phyloP scores from a whole-genome alignment of 2,113 vertebrate species.

The Gnathonemus longibarbis region DNA sequence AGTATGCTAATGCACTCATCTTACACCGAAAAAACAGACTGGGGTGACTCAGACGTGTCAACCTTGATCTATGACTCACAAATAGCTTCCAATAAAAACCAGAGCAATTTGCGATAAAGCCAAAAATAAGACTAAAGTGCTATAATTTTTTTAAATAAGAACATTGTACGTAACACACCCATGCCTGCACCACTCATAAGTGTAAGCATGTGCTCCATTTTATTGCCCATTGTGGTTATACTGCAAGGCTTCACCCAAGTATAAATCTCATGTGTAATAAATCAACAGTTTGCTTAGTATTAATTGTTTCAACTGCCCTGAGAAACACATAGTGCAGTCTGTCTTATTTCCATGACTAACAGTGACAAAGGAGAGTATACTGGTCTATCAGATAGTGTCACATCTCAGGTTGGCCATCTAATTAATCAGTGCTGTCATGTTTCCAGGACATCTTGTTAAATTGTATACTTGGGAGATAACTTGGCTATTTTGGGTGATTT shows the following conservation, averaged over 20 bases:
- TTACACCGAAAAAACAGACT: neutral
- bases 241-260: neutral
- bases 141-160: slow-evolving; percentile 14
- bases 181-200: neutral
- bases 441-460: neutral
- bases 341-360: neutral
- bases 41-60: slow-evolving; percentile 10
- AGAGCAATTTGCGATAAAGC: slow-evolving; percentile 7
- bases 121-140: slow-evolving; percentile 16
- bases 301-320: neutral
- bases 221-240: slow-evolving; percentile 2
- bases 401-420: neutral
- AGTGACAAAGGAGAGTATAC: neutral
- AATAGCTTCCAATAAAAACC: slow-evolving; percentile 10
- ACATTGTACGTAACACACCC: slow-evolving; percentile 2
- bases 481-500: neutral
- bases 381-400: neutral
- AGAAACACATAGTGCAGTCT: neutral
- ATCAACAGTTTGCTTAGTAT: neutral
- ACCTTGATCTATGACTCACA: slow-evolving; percentile 12
- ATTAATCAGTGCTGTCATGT: neutral
- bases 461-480: neutral
- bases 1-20: neutral
- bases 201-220: slow-evolving; percentile 10
- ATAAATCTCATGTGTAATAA: neutral